phyloP scores from a whole-genome alignment of 2,888 invertebrate genomes.

The Phragmatobia fuliginosa region DNA sequence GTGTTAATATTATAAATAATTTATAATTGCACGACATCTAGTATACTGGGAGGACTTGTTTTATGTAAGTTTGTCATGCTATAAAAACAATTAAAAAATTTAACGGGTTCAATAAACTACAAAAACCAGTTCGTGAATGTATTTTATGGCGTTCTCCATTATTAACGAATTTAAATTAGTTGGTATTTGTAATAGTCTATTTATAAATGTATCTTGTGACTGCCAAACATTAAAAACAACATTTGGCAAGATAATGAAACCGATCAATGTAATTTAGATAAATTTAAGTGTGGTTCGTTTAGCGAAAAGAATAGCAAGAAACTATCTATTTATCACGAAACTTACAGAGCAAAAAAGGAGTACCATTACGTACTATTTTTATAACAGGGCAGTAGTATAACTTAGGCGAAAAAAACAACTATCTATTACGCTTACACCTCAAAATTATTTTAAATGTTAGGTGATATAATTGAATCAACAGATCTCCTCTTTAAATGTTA shows the following conservation, averaged over 20 bases:
- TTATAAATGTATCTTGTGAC: background rate
- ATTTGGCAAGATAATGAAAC: background rate
- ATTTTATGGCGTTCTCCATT: background rate
- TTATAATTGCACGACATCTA: background rate
- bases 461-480: slow-evolving; percentile 13
- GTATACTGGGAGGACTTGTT: slow-evolving; percentile 1
- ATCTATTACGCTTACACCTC: background rate
- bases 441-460: background rate
- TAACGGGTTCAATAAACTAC: background rate
- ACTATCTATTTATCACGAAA: background rate
- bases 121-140: background rate
- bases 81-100: background rate
- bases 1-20: slow-evolving; percentile 10
- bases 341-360: background rate
- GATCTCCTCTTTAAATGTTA: slow-evolving; percentile 15
- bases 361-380: background rate
- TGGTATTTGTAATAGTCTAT: background rate
- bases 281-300: background rate
- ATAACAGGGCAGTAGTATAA: background rate
- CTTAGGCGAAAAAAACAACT: background rate
- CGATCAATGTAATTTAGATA: background rate
- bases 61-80: background rate
- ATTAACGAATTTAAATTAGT: background rate
- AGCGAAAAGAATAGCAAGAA: background rate
- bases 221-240: background rate